Base-by-base conservation (phyloP, 2,797 vertebrate genomes). In the Acrossocheilus wenchowensis region DNA sequence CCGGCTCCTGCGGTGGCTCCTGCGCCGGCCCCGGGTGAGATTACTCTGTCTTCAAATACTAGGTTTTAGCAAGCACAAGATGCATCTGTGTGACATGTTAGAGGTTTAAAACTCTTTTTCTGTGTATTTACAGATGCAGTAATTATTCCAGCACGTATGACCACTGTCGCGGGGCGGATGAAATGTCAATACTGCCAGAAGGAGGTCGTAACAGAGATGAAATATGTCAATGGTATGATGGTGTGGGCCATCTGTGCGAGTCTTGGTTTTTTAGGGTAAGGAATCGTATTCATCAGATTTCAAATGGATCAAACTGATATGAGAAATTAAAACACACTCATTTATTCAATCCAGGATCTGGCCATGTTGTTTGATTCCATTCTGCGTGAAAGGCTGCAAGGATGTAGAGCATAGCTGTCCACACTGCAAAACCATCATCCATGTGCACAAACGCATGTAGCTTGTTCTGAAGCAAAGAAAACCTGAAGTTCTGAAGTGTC, bases 111-210 rank as follows among this genome's bases (percentile, higher is more conserved):
- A 41, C 4, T 72, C 8, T 74, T 71, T 72, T 15, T 83, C 45
- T 64, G 2, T 69, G 69, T 36, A 69, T 14, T 57, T 74, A 6
- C 60, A 94, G 93, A 82, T 54, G 83, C 0, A 23, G 17, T 88
- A 79, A 5, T 94, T 26, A 11, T 90, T 39, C 88, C 92, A 48
- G 14, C 79, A n/a, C 0, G 1, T 3, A 89, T 90, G 0, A 62
- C 6, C 0, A 89, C 93, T 0, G 0, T 6, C 45, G 90, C 96
- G 0, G 93, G 91, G 19, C 91, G 92, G 69, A 95, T 94, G 82
- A 75, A 50, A 34, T 97, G 96, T 81, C 93, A 94, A 12, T 86
- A 90, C 71, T 97, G 96, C 79, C 92, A 92, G 36, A 92, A 87
- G 87, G 90, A 45, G 23, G 92, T 96, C 5, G 72, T 96, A 66